These are phyloP conservation scores for Zaprionus vittiger DNA, from an alignment of 1,140 invertebrate species.

Conservation along the genomic window DNA sequence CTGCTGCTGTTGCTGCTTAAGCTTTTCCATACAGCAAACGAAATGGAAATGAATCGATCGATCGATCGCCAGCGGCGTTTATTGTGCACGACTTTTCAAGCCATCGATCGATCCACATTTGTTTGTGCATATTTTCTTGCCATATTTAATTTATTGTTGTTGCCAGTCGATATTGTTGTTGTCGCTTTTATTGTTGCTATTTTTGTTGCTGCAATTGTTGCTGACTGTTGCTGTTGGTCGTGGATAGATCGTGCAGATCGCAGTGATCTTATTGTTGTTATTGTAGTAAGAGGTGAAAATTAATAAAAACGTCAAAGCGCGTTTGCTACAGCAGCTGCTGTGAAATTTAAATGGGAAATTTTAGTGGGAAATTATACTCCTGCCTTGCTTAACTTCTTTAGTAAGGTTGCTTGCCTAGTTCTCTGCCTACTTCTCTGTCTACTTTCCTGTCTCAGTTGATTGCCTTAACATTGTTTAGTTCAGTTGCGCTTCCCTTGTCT, in stretches of 20 bases:
- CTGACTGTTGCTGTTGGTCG: constrained; percentile 22
- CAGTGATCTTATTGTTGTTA: not conserved
- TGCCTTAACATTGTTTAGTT: too few relatives aligned
- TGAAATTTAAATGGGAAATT: not conserved
- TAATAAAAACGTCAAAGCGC: constrained; percentile 34
- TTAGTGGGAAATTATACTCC: too few relatives aligned
- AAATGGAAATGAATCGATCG: constrained; percentile 69
- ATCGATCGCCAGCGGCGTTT: constrained; percentile 53
- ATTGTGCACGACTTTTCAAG: constrained; percentile 66
- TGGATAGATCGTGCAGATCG: not conserved
- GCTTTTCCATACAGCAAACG: constrained; percentile 57
- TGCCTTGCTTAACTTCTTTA: too few relatives aligned
- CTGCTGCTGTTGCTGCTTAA: constrained; percentile 19
- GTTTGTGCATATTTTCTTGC: constrained; percentile 59
- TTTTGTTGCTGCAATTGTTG: constrained; percentile 5
- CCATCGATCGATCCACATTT: constrained; percentile 65
- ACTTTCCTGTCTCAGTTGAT: too few relatives aligned
- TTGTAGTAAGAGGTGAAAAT: constrained; percentile 32
- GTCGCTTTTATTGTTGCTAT: constrained; percentile 10
- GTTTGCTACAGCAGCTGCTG: not conserved
- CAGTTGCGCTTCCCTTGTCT: too few relatives aligned
- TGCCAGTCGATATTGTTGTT: constrained; percentile 4
- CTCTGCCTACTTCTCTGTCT: too few relatives aligned
- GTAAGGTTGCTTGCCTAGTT: too few relatives aligned
- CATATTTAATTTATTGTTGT: constrained; percentile 69